Evolutionary conservation across 2,888 invertebrate species (phyloP).

Genomic region (Drosophila lutescens): DNA sequence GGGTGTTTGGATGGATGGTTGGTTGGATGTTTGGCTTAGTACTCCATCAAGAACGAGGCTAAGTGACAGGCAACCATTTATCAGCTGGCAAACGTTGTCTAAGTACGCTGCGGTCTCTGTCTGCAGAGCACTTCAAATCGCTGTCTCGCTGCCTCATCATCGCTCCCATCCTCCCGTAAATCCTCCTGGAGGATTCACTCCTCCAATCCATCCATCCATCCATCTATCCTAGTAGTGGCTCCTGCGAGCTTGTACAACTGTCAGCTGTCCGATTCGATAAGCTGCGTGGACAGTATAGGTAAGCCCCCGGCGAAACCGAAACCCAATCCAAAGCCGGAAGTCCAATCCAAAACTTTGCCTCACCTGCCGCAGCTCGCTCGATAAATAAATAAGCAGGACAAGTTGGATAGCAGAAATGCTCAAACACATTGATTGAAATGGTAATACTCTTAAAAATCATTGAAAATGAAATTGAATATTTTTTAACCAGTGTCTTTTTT

Average conservation of each 20-base stretch:
- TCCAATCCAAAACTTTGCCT: conserved; percentile 10
- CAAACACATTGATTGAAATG: no score
- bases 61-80: conserved; percentile 75
- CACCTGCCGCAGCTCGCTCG: conserved; percentile 46
- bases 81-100: conserved; percentile 58
- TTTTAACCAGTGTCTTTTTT: background rate
- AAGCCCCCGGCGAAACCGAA: conserved; percentile 5
- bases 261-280: conserved; percentile 73
- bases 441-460: background rate
- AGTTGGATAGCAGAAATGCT: background rate
- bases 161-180: background rate
- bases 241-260: conserved; percentile 41
- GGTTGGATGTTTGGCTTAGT: conserved; percentile 9
- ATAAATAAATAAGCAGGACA: conserved; percentile 39
- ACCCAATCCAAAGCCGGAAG: conserved; percentile 16
- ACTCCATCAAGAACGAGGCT: conserved; percentile 21
- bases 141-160: conserved; percentile 40
- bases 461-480: background rate
- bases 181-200: conserved; percentile 1
- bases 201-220: background rate
- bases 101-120: conserved; percentile 66
- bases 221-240: background rate
- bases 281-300: conserved; percentile 30
- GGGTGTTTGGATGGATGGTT: conserved; percentile 2
- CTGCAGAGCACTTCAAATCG: conserved; percentile 61